Conservation (phyloP, 37 sponge, comb jelly and placozoan species). For the Diacarnus erythraeanus region DNA sequence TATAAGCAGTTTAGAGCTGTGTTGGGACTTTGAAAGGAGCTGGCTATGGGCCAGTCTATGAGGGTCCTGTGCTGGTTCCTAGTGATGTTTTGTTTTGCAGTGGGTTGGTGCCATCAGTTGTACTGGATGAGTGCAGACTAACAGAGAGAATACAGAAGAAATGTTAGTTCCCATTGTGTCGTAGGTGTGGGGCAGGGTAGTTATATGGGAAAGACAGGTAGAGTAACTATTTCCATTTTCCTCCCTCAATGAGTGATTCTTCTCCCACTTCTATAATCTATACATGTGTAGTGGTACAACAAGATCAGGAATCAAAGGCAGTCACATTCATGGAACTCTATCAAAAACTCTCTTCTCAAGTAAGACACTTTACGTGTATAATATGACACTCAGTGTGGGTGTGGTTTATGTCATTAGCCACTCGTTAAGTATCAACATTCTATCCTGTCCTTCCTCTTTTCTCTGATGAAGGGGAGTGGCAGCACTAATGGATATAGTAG, state of each 20-base stretch:
- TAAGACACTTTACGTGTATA: too few relatives aligned
- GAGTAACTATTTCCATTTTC: too few relatives aligned
- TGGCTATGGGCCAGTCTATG: too few relatives aligned
- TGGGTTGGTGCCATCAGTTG: constrained; percentile 21
- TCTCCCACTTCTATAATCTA: neutral
- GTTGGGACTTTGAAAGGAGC: too few relatives aligned
- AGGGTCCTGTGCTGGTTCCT: too few relatives aligned
- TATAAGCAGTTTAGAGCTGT: too few relatives aligned
- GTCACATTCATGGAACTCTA: constrained; percentile 65
- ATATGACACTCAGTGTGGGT: too few relatives aligned
- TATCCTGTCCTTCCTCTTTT: constrained; percentile 9
- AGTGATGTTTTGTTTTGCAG: constrained; percentile 25
- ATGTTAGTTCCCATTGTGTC: constrained; percentile 57
- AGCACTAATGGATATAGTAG: neutral
- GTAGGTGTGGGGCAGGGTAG: too few relatives aligned
- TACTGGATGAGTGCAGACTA: constrained; percentile 56
- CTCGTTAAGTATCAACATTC: neutral
- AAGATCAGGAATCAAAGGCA: constrained; percentile 59
- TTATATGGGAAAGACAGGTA: too few relatives aligned
- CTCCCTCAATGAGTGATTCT: too few relatives aligned
- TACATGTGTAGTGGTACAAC: constrained; percentile 47
- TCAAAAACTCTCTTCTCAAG: constrained; percentile 36
- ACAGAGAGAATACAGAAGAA: constrained; percentile 79
- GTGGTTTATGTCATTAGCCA: too few relatives aligned
- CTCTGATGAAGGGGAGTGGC: neutral